Base-by-base conservation (phyloP, 2,113 vertebrate species). In the Pygoscelis antarcticus region DNA sequence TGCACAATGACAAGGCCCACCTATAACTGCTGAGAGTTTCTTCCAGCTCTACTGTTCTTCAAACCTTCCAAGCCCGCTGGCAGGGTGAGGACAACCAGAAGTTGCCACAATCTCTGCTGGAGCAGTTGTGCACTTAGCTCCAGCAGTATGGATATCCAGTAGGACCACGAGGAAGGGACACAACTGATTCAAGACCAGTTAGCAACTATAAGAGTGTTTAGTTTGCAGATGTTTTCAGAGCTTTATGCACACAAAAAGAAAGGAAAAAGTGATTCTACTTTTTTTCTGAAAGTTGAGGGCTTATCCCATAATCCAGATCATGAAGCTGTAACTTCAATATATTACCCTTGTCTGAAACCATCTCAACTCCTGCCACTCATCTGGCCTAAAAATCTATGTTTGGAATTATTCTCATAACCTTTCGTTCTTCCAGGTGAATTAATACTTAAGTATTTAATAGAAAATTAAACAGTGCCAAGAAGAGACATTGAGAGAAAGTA, bases 121-220 rank as follows among this genome's bases (percentile, higher is more conserved):
- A 65, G 38, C 1, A 0, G 26, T 80, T 47, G 27, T 44, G 30
- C 20, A 9, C 4, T 72, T 83, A 13, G 6, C 6, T 58, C 13
- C 60, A 70, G 40, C 34, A 60, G 14, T 44, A 55, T 0, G 0
- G 13, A n/a, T 76, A 75, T 20, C 27, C 22, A 49, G 32, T 15
- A 42, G 55, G 47, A 85, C 4, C 44, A 47, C 4, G 4, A 79
- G 32, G n/a, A 88, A 5, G 8, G 8, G 10, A 34, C 20, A 34
- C 7, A 75, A 32, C 2, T 42, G 26, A 10, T 46, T 79, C 46
- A 90, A 49, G 47, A 58, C 2, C 7, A 38, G 23, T 29, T 75
- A 68, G n/a, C 44, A 76, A 36, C n/a, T 55, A 4, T 27, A 52
- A 54, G 29, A 71, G 7, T 47, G 89, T 86, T 61, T 52, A 77